Evolutionary conservation across 2,888 invertebrate genomes (phyloP).

Genomic region (Thumatha senex): DNA sequence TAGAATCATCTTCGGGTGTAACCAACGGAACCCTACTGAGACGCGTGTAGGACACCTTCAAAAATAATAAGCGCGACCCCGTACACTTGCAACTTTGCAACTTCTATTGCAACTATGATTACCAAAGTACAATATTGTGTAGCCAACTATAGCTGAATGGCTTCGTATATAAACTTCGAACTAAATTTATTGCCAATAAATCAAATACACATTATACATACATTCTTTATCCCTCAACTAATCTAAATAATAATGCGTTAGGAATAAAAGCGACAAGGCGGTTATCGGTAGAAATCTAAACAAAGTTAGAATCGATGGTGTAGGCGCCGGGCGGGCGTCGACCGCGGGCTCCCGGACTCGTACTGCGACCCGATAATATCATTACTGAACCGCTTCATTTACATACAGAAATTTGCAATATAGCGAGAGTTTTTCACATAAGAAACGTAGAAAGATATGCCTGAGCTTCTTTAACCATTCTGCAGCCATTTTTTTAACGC

Average conservation of each 20-base stretch:
- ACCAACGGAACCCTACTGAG: too few species aligned
- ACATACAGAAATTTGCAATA: conserved; percentile 32
- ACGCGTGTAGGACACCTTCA: too few species aligned
- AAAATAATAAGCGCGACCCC: too few species aligned
- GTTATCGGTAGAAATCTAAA: conserved; percentile 30
- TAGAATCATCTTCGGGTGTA: too few species aligned
- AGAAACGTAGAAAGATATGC: too few species aligned
- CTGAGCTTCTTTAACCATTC: too few species aligned
- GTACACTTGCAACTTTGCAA: too few species aligned
- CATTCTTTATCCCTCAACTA: background rate
- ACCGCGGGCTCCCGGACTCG: conserved; percentile 11
- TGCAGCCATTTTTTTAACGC: too few species aligned
- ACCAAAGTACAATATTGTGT: too few species aligned
- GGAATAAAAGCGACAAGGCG: conserved; percentile 4
- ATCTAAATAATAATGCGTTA: background rate
- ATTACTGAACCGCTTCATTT: conserved; percentile 23
- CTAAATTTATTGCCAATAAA: background rate
- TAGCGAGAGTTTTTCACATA: background rate
- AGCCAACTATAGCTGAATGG: too few species aligned
- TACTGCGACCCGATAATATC: conserved; percentile 23
- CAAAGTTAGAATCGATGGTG: conserved; percentile 27
- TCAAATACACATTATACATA: background rate
- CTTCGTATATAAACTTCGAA: too few species aligned
- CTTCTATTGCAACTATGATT: too few species aligned
- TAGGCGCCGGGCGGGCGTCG: conserved; percentile 32